Conservation (phyloP, 1,140 invertebrate species). For the Drosophila repleta region DNA sequence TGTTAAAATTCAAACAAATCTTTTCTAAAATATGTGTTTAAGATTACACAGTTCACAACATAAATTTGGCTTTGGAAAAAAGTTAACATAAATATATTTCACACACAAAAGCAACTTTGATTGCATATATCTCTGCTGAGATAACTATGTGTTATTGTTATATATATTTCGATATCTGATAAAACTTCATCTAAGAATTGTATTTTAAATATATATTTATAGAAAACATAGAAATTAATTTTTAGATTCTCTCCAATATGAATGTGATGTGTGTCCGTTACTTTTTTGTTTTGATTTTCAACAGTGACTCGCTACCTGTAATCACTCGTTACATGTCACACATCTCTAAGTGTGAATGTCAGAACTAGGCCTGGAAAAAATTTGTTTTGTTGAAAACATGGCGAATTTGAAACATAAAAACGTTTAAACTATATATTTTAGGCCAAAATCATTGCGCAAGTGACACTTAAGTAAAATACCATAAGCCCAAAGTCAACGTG, state of each 20-base stretch:
- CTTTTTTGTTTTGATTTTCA: not conserved
- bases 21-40: too few species aligned
- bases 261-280: not conserved
- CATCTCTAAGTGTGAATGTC: constrained; percentile 56
- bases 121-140: not conserved
- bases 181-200: too few species aligned
- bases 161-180: too few species aligned
- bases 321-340: constrained; percentile 29
- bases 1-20: too few species aligned
- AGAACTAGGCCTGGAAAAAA: constrained; percentile 62
- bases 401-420: constrained; percentile 44
- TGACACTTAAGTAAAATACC: constrained; percentile 6
- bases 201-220: too few species aligned
- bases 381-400: constrained; percentile 70
- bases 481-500: constrained; percentile 25
- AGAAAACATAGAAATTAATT: too few species aligned
- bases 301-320: constrained; percentile 14
- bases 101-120: not conserved
- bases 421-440: constrained; percentile 22
- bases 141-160: too few species aligned
- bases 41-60: not conserved
- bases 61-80: not conserved
- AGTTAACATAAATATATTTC: too few species aligned
- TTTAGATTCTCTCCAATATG: too few species aligned
- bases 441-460: constrained; percentile 13